Evolutionary conservation across 2,888 invertebrate genomes (phyloP), one percentile per base, ranked within the genome.

Genomic region (Zele albiditarsus): DNA sequence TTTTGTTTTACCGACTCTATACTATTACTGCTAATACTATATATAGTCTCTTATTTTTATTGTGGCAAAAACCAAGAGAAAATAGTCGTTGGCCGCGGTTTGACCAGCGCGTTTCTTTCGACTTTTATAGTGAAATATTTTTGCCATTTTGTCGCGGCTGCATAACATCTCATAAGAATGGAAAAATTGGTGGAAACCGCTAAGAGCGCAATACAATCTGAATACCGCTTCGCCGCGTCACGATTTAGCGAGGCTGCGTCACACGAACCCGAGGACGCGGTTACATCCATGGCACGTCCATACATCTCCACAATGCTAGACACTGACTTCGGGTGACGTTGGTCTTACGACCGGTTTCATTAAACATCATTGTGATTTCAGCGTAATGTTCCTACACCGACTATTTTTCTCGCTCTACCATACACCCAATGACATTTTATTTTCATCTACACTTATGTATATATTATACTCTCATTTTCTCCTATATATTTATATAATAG

Each of bases 171-270:
- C n/a, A 53, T 53, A 42, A 63, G 31, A 46, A 65, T 77, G 82
- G 78, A 82, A 83, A 88, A 88, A 84, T 87, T 83, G 83, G 82
- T 84, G 80, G 62, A 89, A 89, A 89, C 89, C 89, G 89, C 89
- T 89, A 89, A 89, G 87, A 89, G 89, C 82, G 88, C 89, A 89
- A 89, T 89, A 88, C 89, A 89, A 89, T 89, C 88, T 87, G 86
- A 89, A 89, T 89, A 89, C 89, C 89, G 89, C 88, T 89, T 85
- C 78, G 84, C 85, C 82, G 85, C 86, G 88, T 87, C 89, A 89
- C 89, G 89, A 89, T 88, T 84, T 82, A 82, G 80, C 79, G 78
- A 83, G 86, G 74, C 83, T 46, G 75, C 79, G 85, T 84, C 85
- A 87, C 87, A 86, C 86, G 87, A 83, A 28, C 16, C 46, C 62